These are phyloP conservation scores for Tanytarsus gracilentus DNA, from an alignment of 2,888 invertebrate genomes.

Conservation along the genomic window DNA sequence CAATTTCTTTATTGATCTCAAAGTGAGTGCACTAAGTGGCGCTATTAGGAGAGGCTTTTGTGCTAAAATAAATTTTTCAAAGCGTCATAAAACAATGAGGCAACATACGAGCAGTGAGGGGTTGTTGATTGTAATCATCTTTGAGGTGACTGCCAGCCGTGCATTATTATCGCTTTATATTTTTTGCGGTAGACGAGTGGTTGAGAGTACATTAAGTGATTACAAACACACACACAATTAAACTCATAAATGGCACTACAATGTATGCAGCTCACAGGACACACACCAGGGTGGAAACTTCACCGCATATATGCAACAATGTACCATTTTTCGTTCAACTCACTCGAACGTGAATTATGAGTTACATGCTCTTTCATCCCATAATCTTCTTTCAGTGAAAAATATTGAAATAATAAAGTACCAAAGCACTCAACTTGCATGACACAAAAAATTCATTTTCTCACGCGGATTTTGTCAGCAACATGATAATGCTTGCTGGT, in stretches of 20 bases:
- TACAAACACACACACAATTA: slow-evolving; percentile 2
- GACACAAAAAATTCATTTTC: not conserved
- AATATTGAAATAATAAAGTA: slow-evolving; percentile 5
- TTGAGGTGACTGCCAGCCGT: no score
- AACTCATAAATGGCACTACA: not conserved
- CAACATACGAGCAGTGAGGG: not conserved
- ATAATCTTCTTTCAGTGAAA: not conserved
- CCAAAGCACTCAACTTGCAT: not conserved
- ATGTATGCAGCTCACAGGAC: no score
- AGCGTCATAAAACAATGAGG: not conserved
- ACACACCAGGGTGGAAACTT: no score
- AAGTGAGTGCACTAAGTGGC: no score
- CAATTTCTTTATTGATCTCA: no score
- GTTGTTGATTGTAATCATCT: no score
- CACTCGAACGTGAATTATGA: not conserved
- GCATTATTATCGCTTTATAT: slow-evolving; percentile 7
- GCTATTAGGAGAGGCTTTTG: no score
- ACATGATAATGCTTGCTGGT: no score
- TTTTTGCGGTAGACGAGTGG: not conserved
- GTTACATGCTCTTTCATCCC: not conserved
- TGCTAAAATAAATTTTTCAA: no score
- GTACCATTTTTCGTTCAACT: not conserved
- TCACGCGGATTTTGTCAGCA: slow-evolving; percentile 1
- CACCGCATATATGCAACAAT: no score
- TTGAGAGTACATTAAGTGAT: not conserved